A percentile compares a stretch with the other conserved stretches of the same genome.
Conservation (phyloP, 2,797 vertebrate species). For the Anguilla marmorata region DNA sequence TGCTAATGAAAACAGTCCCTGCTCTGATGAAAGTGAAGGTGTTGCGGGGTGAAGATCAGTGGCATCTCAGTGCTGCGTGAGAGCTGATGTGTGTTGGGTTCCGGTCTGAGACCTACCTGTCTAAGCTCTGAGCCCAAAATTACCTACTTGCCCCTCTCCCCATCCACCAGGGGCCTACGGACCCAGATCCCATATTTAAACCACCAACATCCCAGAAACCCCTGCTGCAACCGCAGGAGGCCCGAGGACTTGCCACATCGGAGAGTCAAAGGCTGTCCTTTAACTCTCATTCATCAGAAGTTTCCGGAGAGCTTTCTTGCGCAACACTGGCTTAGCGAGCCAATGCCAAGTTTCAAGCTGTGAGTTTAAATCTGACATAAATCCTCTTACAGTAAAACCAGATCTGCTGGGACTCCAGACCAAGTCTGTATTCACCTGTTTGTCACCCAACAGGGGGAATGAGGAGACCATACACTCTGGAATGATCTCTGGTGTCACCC, state of each 20-base stretch:
- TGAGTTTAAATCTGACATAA: background rate
- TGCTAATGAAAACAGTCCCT: background rate
- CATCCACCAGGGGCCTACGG: background rate
- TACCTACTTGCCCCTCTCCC: background rate
- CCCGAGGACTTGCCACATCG: background rate
- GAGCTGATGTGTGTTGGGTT: background rate
- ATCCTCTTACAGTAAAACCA: background rate
- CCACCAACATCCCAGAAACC: background rate
- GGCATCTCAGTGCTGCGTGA: background rate
- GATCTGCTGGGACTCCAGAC: background rate
- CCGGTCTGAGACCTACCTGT: too few relatives aligned
- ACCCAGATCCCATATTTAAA: background rate
- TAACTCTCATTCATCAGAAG: background rate
- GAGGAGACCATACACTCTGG: background rate
- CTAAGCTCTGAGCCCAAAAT: background rate
- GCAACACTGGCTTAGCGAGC: background rate
- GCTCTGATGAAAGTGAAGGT: background rate
- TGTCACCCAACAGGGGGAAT: background rate
- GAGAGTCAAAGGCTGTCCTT: too few relatives aligned
- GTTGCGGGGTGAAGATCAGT: background rate
- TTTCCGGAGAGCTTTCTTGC: background rate
- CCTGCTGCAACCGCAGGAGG: background rate
- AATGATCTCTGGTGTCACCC: background rate
- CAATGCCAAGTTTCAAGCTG: background rate
- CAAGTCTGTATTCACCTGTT: background rate